Conservation (phyloP, 1,140 invertebrate species). For the Drosophila aff. region DNA sequence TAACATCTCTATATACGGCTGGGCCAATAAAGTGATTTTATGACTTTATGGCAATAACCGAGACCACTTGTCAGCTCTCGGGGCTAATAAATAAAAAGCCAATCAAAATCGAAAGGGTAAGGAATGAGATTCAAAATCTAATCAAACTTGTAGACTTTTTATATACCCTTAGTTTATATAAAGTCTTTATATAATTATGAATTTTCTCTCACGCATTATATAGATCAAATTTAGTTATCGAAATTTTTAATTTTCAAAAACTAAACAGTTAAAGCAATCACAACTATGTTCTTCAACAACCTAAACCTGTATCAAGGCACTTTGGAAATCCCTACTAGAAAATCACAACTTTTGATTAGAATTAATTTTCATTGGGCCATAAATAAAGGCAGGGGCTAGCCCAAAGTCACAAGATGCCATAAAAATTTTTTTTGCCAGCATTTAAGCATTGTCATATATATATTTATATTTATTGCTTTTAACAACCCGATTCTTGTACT, state of each 20-base stretch:
- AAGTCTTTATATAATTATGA: too few relatives aligned
- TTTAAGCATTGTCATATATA: constrained; percentile 39
- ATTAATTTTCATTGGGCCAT: constrained; percentile 65
- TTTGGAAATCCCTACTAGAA: constrained; percentile 21
- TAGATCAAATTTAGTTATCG: neutral
- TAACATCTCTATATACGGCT: constrained; percentile 59
- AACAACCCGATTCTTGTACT: constrained; percentile 32
- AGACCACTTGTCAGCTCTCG: constrained; percentile 59
- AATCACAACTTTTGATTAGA: constrained; percentile 75
- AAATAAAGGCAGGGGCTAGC: constrained; percentile 51
- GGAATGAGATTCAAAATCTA: constrained; percentile 11
- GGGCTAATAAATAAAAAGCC: constrained; percentile 61
- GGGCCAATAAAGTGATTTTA: constrained; percentile 66
- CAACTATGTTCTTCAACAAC: neutral
- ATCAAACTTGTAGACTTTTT: neutral
- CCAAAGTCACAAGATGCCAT: constrained; percentile 37
- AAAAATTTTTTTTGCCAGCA: constrained; percentile 32
- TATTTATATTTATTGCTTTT: constrained; percentile 34
- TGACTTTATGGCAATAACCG: constrained; percentile 54
- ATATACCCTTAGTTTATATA: neutral
- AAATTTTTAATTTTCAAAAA: neutral
- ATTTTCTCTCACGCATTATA: too few relatives aligned
- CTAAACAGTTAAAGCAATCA: neutral
- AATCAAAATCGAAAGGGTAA: constrained; percentile 29
- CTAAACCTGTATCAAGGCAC: neutral